Base-by-base conservation (phyloP, 2,888 invertebrate species). In the Leptinotarsa tumamoca region DNA sequence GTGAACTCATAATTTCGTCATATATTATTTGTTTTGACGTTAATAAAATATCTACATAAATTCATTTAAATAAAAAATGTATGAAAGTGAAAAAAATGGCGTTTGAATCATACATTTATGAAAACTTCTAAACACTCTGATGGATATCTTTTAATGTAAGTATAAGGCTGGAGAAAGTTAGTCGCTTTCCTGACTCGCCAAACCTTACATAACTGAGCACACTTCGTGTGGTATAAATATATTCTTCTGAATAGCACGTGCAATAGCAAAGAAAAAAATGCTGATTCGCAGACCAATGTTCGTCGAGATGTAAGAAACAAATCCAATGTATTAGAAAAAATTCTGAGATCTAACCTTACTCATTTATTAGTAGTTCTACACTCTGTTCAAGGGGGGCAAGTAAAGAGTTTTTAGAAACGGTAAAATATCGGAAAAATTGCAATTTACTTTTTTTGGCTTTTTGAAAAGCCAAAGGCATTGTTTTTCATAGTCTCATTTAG, bases 131-230 rank as follows among this genome's bases (percentile, higher is more conserved):
- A 18, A 74, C 27, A 71, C 4, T 52, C 21, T 50, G 72, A 72
- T 70, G 50, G 72, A 77, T 74, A 80, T 79, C 81, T 82, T 82
- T 83, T 82, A 76, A 80, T 72, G 58, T 80, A 78, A 70, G 78
- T 78, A 80, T 80, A 76, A 76, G 79, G 80, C 81, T 43, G 76
- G 83, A 82, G 83, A 83, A 83, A 83, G 83, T 83, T 73, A 79
- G 71, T 80, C 79, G 70, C 79, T 80, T 83, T 83, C 83, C 82
- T 82, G 82, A 77, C 79, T 82, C 79, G 33, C 78, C 76, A 72
- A 72, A 54, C 23, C 76, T 83, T 82, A 81, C 71, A 69, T 82
- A 83, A 83, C 72, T 18, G 76, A 82, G 81, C 82, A 81, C 77
- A 83, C 82, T 43, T 43, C 33, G 33, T 7, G 33, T 80, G 80